Evolutionary conservation across 2,797 vertebrate genomes (phyloP), one percentile per base, ranked within the genome.

Genomic region (Rhinoraja longicauda): DNA sequence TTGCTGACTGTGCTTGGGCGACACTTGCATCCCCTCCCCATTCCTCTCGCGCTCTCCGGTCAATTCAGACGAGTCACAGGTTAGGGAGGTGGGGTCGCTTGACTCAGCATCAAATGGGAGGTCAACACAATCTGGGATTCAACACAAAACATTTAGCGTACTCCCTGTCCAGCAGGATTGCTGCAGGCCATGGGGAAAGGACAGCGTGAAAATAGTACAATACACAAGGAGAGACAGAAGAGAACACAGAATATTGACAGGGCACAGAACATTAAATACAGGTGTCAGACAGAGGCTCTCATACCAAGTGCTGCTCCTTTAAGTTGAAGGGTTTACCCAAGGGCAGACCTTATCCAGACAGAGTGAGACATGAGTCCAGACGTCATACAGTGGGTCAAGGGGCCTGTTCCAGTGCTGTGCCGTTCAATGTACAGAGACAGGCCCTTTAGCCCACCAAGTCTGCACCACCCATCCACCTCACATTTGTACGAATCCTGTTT

Each of bases 51-150:
- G 97, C 96, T 96, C 98, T 97, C 97, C 97, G 95, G 97, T 96
- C 94, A 97, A 96, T 95, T 98, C 98, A 98, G 96, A 96, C 96
- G 96, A 97, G 95, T 96, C 95, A 96, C 97, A 97, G 97, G 97
- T 96, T 96, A 97, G 97, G 97, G 96, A 97, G 98, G 98, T 95
- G 96, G 95, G 96, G 97, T 97, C 95, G 97, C 97, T 98, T 96
- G 97, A 97, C 96, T 99, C 98, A 96, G 97, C 97, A 95, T 98
- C 98, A 95, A 95, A 97, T 96, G 98, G 98, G 98, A 98, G 97
- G 98, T 99, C 99, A 99, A 99, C 98, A 98, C 98, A 98, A 99
- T 99, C 99, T 99, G 99, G 97, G 98, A 99, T 98, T 98, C 98
- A 98, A 99, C 98, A 98, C 96, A 98, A 88, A 97, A 98, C 94